A percentile compares a stretch with the other conserved stretches of the same genome.
Evolutionary conservation across 2,113 vertebrate species (phyloP).

Genomic region (Notiomystis cincta): DNA sequence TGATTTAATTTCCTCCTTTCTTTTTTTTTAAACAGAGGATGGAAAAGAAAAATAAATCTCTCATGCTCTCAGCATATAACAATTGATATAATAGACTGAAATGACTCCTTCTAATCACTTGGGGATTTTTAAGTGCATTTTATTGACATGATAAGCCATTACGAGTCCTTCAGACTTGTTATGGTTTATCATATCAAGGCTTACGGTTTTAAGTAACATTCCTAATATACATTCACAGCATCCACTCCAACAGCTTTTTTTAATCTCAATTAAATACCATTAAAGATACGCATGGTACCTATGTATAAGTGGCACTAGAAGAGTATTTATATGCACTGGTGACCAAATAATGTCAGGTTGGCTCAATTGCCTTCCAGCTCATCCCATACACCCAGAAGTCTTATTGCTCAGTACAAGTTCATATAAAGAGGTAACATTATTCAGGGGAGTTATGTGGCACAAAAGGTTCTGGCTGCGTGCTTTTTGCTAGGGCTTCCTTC

Average conservation of each 20-base stretch:
- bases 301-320: background rate
- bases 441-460: background rate
- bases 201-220: constrained; percentile 53
- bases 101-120: constrained; percentile 55
- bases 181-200: constrained; percentile 45
- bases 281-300: constrained; percentile 20
- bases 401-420: background rate
- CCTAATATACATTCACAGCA: constrained; percentile 47
- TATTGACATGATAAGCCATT: constrained; percentile 65
- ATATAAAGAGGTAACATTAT: background rate
- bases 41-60: constrained; percentile 61
- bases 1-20: constrained; percentile 54
- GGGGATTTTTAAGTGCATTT: constrained; percentile 67
- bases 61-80: constrained; percentile 24
- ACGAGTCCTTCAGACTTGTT: constrained; percentile 56
- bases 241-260: constrained; percentile 37
- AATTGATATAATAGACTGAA: constrained; percentile 55
- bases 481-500: background rate
- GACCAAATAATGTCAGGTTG: background rate
- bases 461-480: background rate
- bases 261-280: constrained; percentile 46
- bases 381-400: background rate
- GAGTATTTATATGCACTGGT: background rate
- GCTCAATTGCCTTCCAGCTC: background rate
- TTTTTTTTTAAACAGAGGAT: constrained; percentile 47